Base-by-base conservation (phyloP, 2,797 vertebrate genomes). In the Vultur gryphus region DNA sequence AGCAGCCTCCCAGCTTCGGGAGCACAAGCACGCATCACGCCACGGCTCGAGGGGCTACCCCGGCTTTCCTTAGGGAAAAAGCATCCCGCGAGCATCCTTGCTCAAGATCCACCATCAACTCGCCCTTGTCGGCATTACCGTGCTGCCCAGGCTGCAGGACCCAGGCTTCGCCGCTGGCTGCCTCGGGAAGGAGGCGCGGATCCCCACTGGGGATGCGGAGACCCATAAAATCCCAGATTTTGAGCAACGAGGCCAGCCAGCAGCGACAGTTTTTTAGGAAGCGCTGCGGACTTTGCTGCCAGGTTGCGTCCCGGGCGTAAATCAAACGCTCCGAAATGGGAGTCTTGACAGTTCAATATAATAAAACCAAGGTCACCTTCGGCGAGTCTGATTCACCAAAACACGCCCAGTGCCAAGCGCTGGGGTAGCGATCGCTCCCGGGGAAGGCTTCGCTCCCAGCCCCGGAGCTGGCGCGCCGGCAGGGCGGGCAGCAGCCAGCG, bases 351-450 rank as follows among this genome's bases (percentile, higher is more conserved):
- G 70, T 61, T 76, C 59, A 67, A 51, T 35, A 19, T 11, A 71
- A 80, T 59, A 67, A 67, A 84, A 8, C 65, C 84, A 95, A 95
- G 84, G 95, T 82, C 75, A 95, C 92, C 93, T 87, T 79, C 6
- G 6, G 37, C 2, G 3, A 49, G 65, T 6, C 49, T 81, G 84
- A 76, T 57, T 87, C 92, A 75, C 85, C 28, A 7, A 39, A 58
- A 66, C 49, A 33, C 3, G 2, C 41, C 57, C 31, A 2, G 41
- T 61, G 86, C 83, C 65, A 62, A 76, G 79, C 69, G 14, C 41
- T 5, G 1, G 23, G 44, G 49, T 5, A 72, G 84, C 18, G 7
- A 59, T 7, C 2, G 7, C 48, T 57, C 4, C 1, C 3, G 1
- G 39, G 10, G n/a, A 62, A 41, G 55, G 41, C 55, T 62, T 48